Conservation (phyloP, 2,888 invertebrate species). For the Napeogenes sylphis region DNA sequence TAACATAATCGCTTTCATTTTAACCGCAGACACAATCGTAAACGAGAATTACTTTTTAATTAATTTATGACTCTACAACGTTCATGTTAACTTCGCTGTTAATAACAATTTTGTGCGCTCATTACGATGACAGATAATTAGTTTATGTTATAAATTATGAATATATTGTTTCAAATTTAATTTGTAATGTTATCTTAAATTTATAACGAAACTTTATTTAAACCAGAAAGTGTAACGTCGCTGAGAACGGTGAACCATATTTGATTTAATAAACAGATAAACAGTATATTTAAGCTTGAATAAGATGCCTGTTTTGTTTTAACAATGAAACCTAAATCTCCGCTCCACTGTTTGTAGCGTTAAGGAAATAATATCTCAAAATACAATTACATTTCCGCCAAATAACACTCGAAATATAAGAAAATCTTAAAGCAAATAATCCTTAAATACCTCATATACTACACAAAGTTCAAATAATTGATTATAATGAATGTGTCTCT, state of each 20-base stretch:
- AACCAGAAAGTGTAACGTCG: too few relatives aligned
- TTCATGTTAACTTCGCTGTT: background rate
- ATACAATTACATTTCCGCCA: background rate
- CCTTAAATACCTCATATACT: background rate
- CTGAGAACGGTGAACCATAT: background rate
- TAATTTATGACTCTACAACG: background rate
- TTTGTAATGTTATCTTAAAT: too few relatives aligned
- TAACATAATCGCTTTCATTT: background rate
- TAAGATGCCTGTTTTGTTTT: background rate
- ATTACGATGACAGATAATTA: conserved; percentile 1
- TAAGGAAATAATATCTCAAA: conserved; percentile 1
- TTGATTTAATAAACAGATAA: background rate
- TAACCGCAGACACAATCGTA: background rate
- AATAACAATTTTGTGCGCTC: conserved; percentile 2
- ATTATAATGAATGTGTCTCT: background rate
- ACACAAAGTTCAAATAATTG: background rate
- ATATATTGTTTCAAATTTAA: background rate
- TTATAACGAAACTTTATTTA: background rate
- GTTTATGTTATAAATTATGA: background rate
- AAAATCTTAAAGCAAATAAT: background rate
- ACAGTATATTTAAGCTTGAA: background rate
- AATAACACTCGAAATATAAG: background rate
- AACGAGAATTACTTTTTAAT: conserved; percentile 3
- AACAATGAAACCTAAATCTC: conserved; percentile 1
- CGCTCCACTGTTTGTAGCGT: background rate